Evolutionary conservation across 2,888 invertebrate genomes (phyloP).

Genomic region (Poecilus cupreus): DNA sequence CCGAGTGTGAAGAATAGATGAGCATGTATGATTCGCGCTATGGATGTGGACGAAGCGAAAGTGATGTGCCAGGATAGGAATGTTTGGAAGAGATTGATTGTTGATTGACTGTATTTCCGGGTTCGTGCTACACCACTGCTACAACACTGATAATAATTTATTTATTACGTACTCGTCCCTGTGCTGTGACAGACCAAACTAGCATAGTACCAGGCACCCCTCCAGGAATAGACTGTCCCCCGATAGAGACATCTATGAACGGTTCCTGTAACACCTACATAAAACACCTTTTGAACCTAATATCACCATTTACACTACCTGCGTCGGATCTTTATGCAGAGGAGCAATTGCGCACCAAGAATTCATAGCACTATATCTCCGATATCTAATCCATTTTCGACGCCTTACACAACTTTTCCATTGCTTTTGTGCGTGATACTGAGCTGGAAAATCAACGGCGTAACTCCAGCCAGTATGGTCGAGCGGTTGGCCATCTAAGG

Average conservation of each 20-base stretch:
- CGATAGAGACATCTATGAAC: conserved; percentile 92
- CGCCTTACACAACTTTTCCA: conserved; percentile 94
- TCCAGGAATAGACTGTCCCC: conserved; percentile 88
- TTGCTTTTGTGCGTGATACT: conserved; percentile 85
- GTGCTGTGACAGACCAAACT: conserved; percentile 95
- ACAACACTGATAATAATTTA: not conserved
- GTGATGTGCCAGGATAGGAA: too few species aligned
- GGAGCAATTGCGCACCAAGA: conserved; percentile 95
- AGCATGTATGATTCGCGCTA: too few species aligned
- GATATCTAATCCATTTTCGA: conserved; percentile 91
- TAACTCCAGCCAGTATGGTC: conserved; percentile 96
- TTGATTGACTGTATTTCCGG: too few species aligned
- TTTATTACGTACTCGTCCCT: conserved; percentile 81
- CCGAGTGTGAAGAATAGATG: too few species aligned
- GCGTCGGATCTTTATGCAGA: conserved; percentile 90
- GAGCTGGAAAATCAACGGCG: conserved; percentile 92
- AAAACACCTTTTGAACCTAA: conserved; percentile 11
- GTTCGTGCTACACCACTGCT: too few species aligned
- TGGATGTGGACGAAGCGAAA: too few species aligned
- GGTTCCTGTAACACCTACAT: conserved; percentile 80
- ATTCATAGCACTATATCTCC: conserved; percentile 92
- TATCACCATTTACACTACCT: conserved; percentile 70
- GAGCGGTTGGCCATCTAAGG: conserved; percentile 89
- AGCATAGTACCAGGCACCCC: conserved; percentile 84
- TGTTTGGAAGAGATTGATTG: too few species aligned